Evolutionary conservation across 2,888 invertebrate genomes (phyloP), one percentile per base, ranked within the genome.

Genomic region (Drosophila setosimentum): DNA sequence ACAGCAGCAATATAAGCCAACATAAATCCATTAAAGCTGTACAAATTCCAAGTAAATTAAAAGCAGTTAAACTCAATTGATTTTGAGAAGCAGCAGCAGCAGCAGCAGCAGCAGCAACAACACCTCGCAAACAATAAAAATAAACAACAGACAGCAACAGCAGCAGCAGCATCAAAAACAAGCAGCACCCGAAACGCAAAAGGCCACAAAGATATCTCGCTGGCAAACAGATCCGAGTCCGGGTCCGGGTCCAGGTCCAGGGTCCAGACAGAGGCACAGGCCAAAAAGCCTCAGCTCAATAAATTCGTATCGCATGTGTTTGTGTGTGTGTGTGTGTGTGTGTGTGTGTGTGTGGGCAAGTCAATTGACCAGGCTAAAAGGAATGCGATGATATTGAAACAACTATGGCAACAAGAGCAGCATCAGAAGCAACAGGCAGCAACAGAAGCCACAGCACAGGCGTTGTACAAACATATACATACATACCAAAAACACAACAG

Each of bases 61-160:
- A 85, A 85, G 85, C 85, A 85, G 88, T 85, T 85, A 85, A 88
- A 85, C 88, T 88, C 88, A 85, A 85, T 85, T 85, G 85, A 85
- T 85, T 85, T 88, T 74, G 82, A 84, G 85, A 76, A 73, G 83
- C 83, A 70, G 50, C 75, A 73, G 16, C 71, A 72, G 45, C 68
- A 79, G 6, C 71, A 66, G 27, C 64, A 73, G 37, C 73, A 79
- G 11, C 77, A 58, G 50, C 69, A 59, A 54, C 77, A 74, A 78
- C 83, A 79, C 84, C 76, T 76, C 68, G 68, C 51, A 73, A 87
- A 85, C 81, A 85, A 85, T 83, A 85, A 85, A 87, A 85, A 87
- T 83, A 87, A 85, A 87, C 83, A 81, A 87, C 78, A 63, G 71
- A 63, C 70, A 78, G 45, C 59, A 45, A n/a, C 68, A 67, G 37